Evolutionary conservation across 2,888 invertebrate species (phyloP).

Genomic region (Teleiodes luculella): DNA sequence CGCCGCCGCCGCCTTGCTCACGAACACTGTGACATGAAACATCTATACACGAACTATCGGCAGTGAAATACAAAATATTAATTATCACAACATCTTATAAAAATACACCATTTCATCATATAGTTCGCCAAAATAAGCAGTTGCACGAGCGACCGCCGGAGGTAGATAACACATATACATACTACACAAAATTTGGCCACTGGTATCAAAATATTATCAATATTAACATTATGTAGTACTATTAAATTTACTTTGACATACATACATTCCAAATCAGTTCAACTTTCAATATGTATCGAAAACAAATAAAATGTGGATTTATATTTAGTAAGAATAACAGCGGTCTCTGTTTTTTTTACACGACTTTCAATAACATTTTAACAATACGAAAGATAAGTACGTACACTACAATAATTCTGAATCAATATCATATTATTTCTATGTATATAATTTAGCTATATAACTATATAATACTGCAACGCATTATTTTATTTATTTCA

Average conservation of each 20-base stretch:
- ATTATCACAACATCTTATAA: slow-evolving; percentile 17
- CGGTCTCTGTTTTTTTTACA: too few species aligned
- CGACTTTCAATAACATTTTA: too few species aligned
- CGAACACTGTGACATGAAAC: neutral
- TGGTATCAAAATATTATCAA: neutral
- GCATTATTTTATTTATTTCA: neutral
- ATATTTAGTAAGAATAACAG: too few species aligned
- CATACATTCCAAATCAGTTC: too few species aligned
- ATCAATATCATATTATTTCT: slow-evolving; percentile 17
- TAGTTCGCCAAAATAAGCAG: neutral
- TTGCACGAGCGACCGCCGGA: slow-evolving; percentile 6
- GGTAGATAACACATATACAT: slow-evolving; percentile 15
- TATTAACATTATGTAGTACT: neutral
- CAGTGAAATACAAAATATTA: neutral
- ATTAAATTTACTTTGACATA: too few species aligned
- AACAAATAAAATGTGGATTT: too few species aligned
- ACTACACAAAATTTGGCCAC: slow-evolving; percentile 62
- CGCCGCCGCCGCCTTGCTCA: neutral
- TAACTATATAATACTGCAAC: slow-evolving; percentile 16
- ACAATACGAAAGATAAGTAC: neutral
- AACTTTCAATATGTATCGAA: too few species aligned
- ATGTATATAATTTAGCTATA: slow-evolving; percentile 2
- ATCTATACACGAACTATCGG: neutral
- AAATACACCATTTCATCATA: slow-evolving; percentile 18
- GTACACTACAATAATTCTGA: neutral